Base-by-base conservation (phyloP, 1,140 invertebrate species). In the Papilio polytes region DNA sequence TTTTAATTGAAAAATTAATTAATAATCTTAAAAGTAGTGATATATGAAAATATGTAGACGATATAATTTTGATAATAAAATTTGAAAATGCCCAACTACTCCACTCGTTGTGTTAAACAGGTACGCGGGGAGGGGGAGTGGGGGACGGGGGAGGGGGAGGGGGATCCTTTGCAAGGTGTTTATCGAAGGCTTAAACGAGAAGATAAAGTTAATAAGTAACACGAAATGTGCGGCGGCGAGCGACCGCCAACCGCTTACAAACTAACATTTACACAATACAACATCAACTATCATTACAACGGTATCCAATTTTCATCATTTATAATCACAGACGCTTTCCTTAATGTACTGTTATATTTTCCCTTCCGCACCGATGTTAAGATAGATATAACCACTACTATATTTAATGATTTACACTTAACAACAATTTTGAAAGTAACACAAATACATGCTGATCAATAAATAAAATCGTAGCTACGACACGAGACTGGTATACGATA, bases 311-410 rank as follows among this genome's bases (percentile, higher is more conserved):
- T 92, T 94, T 92, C 89, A 89, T 92, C 92, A 86, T 91, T 93
- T 92, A 93, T 92, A 94, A 94, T 94, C 93, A 94, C 93, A 94
- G 93, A 94, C 93, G 92, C 90, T 94, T 94, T 94, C 90, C 91
- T 94, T 92, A 94, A 93, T 94, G 91, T 92, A 92, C 87, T 90
- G 85, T 91, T 90, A 89, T 88, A 90, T 90, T 92, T 91, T 89
- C 82, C 84, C 85, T 88, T 87, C 87, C 89, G 89, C 91, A 92
- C 92, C 89, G 88, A 89, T 89, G 84, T 89, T 89, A 89, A 90
- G 87, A 91, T 63, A 66, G 86, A 91, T 31, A 36, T 36, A 36
- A 70, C 10, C 90, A 85, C 86, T 91, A 91, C 82, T 89, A 83
- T 82, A 86, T 85, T 85, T 84, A 87, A 86, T 82, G 79, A 87